phyloP scores from a whole-genome alignment of 53 echinoderm and acorn worm genomes.

The Echinarachnius parma region DNA sequence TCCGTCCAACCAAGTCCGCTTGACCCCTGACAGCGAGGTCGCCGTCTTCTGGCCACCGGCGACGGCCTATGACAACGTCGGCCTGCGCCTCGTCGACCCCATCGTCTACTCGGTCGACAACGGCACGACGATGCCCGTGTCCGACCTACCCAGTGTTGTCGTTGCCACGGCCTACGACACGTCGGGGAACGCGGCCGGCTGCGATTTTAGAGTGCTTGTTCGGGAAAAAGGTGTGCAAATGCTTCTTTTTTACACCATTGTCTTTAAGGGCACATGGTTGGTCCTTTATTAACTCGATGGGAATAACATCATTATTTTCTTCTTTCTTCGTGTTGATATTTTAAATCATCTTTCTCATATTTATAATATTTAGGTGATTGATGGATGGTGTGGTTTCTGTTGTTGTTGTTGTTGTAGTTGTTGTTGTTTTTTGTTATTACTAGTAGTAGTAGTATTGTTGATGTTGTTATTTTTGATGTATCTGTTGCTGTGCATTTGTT shows the following conservation, averaged over 20 bases:
- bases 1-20: background rate
- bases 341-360: too few relatives aligned
- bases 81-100: constrained; percentile 15
- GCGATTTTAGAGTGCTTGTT: constrained; percentile 28
- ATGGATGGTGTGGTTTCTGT: too few relatives aligned
- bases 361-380: too few relatives aligned
- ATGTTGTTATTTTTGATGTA: too few relatives aligned
- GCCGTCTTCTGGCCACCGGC: constrained; percentile 31
- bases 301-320: too few relatives aligned
- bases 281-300: too few relatives aligned
- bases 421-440: too few relatives aligned
- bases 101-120: constrained; percentile 21
- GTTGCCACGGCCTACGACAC: constrained; percentile 29
- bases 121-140: constrained; percentile 13
- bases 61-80: constrained; percentile 41
- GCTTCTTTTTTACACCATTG: background rate
- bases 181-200: constrained; percentile 28
- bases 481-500: too few relatives aligned
- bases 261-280: too few relatives aligned
- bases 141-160: constrained; percentile 4
- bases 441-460: too few relatives aligned
- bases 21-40: background rate
- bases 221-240: constrained; percentile 20
- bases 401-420: too few relatives aligned
- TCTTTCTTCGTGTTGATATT: too few relatives aligned